Base-by-base conservation (phyloP, 92 coral and sea anemone species). In the Siderastrea radians region DNA sequence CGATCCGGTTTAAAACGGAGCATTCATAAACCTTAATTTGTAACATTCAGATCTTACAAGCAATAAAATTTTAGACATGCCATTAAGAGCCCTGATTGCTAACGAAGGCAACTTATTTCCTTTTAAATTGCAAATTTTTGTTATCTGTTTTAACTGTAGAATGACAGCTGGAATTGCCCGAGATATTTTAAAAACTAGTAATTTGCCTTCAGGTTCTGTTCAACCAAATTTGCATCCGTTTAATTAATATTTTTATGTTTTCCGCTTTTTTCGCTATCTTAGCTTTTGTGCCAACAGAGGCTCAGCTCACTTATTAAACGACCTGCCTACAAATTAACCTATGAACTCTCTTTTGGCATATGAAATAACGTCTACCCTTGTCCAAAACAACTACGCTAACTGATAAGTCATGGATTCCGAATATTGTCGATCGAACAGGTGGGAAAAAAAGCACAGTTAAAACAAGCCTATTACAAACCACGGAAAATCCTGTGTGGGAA, bases 151-250 rank as follows among this genome's bases (percentile, higher is more conserved):
- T 54, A 11, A 15, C 63, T 70, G 17, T 17, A 47, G 73, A 79
- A 48, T 64, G 84, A 79, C 86, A 82, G 68, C 69, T 47, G 86
- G 3, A 57, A 54, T 7, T 71, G 19, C 46, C 58, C 12, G 52
- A 70, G 70, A 55, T 82, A 82, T 82, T 70, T 52, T 43, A 44
- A 71, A 51, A 53, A 57, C 64, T 62, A 44, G 54, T 71, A 82
- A 60, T 12, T 50, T 71, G 78, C 38, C 78, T 70, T 12, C 8
- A 48, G 68, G 54, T 16, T 46, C 58, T 68, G 64, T 69, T 70
- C 74, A 46, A 16, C n/a, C 58, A 52, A 82, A 70, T 72, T 69
- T 70, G 77, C 66, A 71, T 57, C 19, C 52, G 57, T 17, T 60
- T 26, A 26, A 26, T 26, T 26, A 5, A 59, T 38, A 80, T 47